A percentile compares a stretch with the other conserved stretches of the same genome.
Conservation (phyloP, 1,140 invertebrate species). For the Papilio glaucus region DNA sequence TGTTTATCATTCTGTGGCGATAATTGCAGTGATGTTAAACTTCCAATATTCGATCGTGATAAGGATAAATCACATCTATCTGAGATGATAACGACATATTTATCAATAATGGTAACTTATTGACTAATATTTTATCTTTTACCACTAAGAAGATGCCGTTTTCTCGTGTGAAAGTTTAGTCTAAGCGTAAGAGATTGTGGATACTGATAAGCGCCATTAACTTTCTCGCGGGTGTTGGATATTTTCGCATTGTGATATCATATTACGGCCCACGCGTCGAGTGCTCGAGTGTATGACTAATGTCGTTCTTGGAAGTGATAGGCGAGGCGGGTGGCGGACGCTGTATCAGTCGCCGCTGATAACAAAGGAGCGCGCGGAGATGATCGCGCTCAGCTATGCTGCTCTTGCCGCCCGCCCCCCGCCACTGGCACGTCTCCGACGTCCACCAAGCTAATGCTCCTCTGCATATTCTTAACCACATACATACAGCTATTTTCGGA, state of each 20-base stretch:
- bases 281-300: constrained; percentile 81
- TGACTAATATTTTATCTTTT: constrained; percentile 56
- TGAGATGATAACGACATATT: constrained; percentile 83
- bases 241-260: constrained; percentile 85
- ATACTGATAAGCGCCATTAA: constrained; percentile 84
- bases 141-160: constrained; percentile 61
- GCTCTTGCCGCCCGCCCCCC: constrained; percentile 45
- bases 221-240: constrained; percentile 84
- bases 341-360: constrained; percentile 74
- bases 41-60: constrained; percentile 84
- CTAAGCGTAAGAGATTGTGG: constrained; percentile 82
- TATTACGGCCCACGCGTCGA: constrained; percentile 83
- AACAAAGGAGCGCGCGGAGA: constrained; percentile 78
- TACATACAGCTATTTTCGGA: constrained; percentile 74
- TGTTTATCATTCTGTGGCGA: constrained; percentile 85
- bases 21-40: constrained; percentile 85
- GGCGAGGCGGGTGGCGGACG: constrained; percentile 69
- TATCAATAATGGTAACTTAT: constrained; percentile 81
- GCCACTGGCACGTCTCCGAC: constrained; percentile 40
- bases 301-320: constrained; percentile 81
- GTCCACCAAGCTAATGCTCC: constrained; percentile 46
- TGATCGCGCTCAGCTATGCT: constrained; percentile 47
- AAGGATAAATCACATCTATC: constrained; percentile 83
- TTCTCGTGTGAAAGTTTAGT: constrained; percentile 83
- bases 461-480: constrained; percentile 46